Conservation (phyloP, 2,797 vertebrate genomes). For the Phataginus tricuspis region DNA sequence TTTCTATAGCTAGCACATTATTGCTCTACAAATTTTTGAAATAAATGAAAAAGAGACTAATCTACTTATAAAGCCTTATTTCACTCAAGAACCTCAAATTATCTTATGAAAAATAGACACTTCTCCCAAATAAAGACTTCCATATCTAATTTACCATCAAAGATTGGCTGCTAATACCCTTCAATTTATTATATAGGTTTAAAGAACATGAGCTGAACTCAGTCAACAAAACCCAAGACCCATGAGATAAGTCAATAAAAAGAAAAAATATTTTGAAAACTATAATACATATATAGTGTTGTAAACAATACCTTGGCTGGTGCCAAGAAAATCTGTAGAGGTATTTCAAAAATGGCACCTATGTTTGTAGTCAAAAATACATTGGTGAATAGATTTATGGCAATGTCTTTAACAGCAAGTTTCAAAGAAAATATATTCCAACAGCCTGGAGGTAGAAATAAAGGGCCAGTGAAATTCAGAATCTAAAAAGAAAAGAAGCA, state of each 20-base stretch:
- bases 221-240: slow-evolving; percentile 26
- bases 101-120: slow-evolving; percentile 25
- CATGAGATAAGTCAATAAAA: background rate
- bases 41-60: slow-evolving; percentile 8
- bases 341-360: slow-evolving; percentile 91
- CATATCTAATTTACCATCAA: background rate
- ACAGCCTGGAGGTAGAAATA: slow-evolving; percentile 92
- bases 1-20: background rate
- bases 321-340: slow-evolving; percentile 89
- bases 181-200: background rate
- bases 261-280: background rate
- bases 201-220: background rate
- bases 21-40: background rate
- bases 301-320: slow-evolving; percentile 89
- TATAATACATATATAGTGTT: background rate
- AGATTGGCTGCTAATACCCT: background rate
- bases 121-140: slow-evolving; percentile 45
- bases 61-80: background rate
- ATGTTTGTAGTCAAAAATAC: slow-evolving; percentile 91
- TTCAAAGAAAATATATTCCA: slow-evolving; percentile 94
- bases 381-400: slow-evolving; percentile 88
- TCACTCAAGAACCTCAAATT: slow-evolving; percentile 45
- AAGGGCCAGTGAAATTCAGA: slow-evolving; percentile 91
- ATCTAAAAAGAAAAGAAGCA: slow-evolving; percentile 87
- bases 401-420: slow-evolving; percentile 88